Evolutionary conservation across 92 coral and sea anemone genomes (phyloP).

Genomic region (Parazoanthus atlanticus): DNA sequence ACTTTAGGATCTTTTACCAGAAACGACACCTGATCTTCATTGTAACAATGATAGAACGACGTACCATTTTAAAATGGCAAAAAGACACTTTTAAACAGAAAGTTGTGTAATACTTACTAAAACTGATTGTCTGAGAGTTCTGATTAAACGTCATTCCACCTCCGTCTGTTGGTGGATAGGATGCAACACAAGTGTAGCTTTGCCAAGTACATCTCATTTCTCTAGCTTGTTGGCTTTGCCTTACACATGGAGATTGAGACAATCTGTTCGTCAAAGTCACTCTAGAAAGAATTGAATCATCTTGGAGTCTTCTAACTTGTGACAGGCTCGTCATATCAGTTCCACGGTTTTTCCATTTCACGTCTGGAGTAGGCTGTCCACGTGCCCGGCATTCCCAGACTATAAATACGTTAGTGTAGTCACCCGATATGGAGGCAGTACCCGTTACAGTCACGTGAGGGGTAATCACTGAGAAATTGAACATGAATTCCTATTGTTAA

Average conservation of each 20-base stretch:
- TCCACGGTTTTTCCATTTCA: constrained; percentile 2
- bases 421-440: not conserved
- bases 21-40: not conserved
- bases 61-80: no score
- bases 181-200: constrained; percentile 4
- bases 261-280: not conserved
- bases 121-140: not conserved
- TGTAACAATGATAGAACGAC: not conserved
- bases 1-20: not conserved
- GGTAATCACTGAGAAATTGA: not conserved
- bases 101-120: not conserved
- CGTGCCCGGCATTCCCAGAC: constrained; percentile 13
- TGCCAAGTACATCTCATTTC: not conserved
- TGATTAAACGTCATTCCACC: not conserved
- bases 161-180: constrained; percentile 1
- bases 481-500: not conserved
- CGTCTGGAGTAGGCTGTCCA: constrained; percentile 14
- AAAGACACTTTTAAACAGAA: not conserved
- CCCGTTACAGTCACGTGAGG: not conserved
- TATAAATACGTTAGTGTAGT: not conserved
- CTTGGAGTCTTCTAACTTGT: not conserved
- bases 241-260: not conserved
- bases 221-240: not conserved
- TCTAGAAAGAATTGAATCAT: not conserved
- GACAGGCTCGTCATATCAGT: not conserved